Evolutionary conservation across 2,113 vertebrate species (phyloP), one percentile per base, ranked within the genome.

Genomic region (Sigmodon hispidus): DNA sequence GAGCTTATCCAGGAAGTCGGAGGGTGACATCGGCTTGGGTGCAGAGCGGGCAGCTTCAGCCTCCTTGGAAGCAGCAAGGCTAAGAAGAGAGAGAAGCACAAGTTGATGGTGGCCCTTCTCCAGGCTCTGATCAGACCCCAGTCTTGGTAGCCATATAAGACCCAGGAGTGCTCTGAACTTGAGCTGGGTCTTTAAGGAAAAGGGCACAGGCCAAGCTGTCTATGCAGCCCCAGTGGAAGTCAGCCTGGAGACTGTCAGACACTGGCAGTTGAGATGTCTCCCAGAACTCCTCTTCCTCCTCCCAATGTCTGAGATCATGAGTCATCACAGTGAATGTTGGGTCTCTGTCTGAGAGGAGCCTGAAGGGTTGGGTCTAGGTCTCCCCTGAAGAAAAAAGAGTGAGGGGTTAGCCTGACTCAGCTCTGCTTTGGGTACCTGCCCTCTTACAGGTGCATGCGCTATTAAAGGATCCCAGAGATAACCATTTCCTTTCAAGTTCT

Each of bases 1-100:
- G 95, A 99, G 96, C 94, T 99, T 99, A 98, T 99, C 99, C 99
- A 99, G 98, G 98, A 99, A 99, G 98, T 99, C 99, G 0, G 99
- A 99, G 79, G 99, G 99, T 75, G 99, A 99, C 99, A 99, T 99
- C 17, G 99, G 99, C 72, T 99, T 98, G 94, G 99, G 98, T 15
- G 99, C 99, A 92, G 99, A 99, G 88, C 99, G 98, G 57, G 99
- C 99, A n/a, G 99, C 99, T 89, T 99, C 98, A 50, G 98, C 98
- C 98, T 99, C 99, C 98, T 99, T 99, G 59, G 99, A 99, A 43
- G 99, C 99, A 88, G 99, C 99, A 98, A 99, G 98, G 98, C 99
- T 99, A 98, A 57, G 90, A 50, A 94, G 95, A 91, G 90, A 98
- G 94, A 97, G 85, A 93, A 95, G 75, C 70, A 93, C 81, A 96